phyloP scores from a whole-genome alignment of 2,888 invertebrate genomes.

The Amaurobius ferox region DNA sequence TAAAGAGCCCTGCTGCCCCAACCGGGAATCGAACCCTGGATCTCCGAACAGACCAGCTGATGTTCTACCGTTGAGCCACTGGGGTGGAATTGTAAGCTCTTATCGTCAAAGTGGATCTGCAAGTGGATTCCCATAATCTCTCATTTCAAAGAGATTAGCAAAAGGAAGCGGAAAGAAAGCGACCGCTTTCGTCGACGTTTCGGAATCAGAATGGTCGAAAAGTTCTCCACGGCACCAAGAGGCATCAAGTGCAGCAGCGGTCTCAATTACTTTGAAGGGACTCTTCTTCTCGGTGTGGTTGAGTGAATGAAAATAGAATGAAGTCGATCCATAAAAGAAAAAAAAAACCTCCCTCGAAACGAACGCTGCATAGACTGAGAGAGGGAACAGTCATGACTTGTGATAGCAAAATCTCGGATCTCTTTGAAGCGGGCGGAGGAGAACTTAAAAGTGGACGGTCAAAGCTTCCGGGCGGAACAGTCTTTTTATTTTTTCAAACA shows the following conservation, averaged over 20 bases:
- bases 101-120: too few relatives aligned
- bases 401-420: slow-evolving; percentile 3
- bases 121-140: too few relatives aligned
- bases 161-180: too few relatives aligned
- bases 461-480: slow-evolving; percentile 5
- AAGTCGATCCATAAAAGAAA: neutral
- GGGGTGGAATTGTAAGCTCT: too few relatives aligned
- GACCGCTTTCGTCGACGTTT: neutral
- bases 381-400: neutral
- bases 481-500: too few relatives aligned
- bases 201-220: too few relatives aligned
- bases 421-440: neutral
- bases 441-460: neutral
- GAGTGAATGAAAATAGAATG: neutral
- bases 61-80: too few relatives aligned
- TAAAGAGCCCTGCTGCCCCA: too few relatives aligned
- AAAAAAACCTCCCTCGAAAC: neutral
- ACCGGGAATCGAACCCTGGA: too few relatives aligned
- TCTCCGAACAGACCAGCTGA: too few relatives aligned
- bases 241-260: slow-evolving; percentile 5
- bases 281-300: neutral
- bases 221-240: too few relatives aligned
- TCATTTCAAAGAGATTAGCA: too few relatives aligned
- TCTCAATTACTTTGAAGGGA: neutral
- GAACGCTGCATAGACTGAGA: neutral